Base-by-base conservation (phyloP, 1,140 invertebrate species). In the Parapsyche elsis region DNA sequence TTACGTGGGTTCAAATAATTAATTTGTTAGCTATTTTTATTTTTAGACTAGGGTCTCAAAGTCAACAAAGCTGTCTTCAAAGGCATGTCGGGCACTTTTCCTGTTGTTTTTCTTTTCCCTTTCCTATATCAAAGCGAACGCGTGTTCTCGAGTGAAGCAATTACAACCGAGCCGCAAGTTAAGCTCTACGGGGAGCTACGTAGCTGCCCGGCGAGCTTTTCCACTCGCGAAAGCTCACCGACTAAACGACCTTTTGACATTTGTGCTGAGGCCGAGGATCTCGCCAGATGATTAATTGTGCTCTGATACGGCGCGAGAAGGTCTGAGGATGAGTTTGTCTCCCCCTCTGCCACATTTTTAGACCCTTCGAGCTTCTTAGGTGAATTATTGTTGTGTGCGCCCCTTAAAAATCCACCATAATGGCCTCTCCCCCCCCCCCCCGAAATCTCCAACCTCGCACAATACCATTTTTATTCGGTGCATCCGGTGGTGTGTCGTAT, bases 231-330 rank as follows among this genome's bases (percentile, higher is more conserved):
- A 23, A 38, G 74, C 74, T 76, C 19, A 23, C 44, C 16, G 44
- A 57, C 73, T 77, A 77, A 77, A 77, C 46, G 75, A 77, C 75
- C 75, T 77, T 77, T 77, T 77, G 75, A 77, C 75, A 64, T 64
- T 77, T 44, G 44, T 49, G 49, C 73, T 23, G 45, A 57, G 73
- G 45, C 57, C 19, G 7, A 30, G 75, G 75, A 77, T 77, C 26
- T 30, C 7, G n/a, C 75, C 46, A 46, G 75, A 77, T 77, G 75
- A 77, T 77, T 77, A 77, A 77, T 77, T 24, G 75, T 38, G 14
- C 1, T 30, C n/a, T 23, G 75, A 64, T 77, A 64, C 59, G 5
- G 75, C 71, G 44, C 1, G 71, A 45, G 73, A 5, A 16, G 45
- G 21, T 23, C 21, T 61, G 21, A 7, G 57, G 30, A 7, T 4